phyloP scores from a whole-genome alignment of 2,888 invertebrate genomes.

The Melitaea athalia region DNA sequence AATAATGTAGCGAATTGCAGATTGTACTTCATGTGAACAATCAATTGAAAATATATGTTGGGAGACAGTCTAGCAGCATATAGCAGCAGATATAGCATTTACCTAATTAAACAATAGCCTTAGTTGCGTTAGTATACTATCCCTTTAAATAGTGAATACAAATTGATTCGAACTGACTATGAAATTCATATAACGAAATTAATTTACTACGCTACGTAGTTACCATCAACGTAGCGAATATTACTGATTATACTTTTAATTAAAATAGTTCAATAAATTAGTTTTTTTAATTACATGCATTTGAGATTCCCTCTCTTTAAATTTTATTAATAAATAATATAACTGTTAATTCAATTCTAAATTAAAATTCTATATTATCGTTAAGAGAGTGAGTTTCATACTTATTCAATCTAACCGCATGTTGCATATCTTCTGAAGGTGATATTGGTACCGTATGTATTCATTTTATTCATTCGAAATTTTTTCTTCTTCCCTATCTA shows the following conservation, averaged over 20 bases:
- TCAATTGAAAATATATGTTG: too few species aligned
- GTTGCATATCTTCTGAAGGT: slow-evolving; percentile 44
- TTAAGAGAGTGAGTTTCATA: slow-evolving; percentile 22
- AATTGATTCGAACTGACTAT: background rate
- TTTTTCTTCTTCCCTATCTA: slow-evolving; percentile 76
- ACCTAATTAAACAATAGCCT: background rate
- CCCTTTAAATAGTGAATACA: background rate
- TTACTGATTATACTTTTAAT: background rate
- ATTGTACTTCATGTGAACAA: background rate
- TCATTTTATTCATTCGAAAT: slow-evolving; percentile 73
- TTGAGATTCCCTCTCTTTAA: slow-evolving; percentile 17
- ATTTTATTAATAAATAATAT: background rate
- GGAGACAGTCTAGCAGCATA: too few species aligned
- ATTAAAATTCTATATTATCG: background rate
- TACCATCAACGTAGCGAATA: background rate
- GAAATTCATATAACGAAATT: slow-evolving; percentile 17
- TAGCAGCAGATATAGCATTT: too few species aligned
- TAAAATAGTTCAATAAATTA: background rate
- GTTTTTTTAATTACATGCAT: slow-evolving; percentile 13
- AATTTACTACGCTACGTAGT: background rate
- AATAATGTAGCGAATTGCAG: background rate
- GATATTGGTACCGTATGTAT: slow-evolving; percentile 40
- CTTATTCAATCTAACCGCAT: slow-evolving; percentile 15
- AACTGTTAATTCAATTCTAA: background rate
- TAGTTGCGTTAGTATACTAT: background rate